Base-by-base conservation (phyloP, 2,888 invertebrate species). In the Ariolimax columbianus region DNA sequence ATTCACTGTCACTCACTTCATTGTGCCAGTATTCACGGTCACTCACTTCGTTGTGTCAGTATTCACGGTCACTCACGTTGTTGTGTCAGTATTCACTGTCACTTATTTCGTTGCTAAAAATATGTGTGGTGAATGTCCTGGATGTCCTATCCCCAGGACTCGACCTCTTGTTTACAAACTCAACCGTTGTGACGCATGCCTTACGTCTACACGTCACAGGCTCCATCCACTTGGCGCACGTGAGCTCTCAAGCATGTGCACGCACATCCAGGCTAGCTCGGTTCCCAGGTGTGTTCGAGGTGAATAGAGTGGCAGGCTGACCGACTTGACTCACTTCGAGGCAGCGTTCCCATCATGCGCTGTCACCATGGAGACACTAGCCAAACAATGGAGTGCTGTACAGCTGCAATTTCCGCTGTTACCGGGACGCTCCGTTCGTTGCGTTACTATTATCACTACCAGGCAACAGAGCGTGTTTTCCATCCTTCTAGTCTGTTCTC, bases 381-480 rank as follows among this genome's bases (percentile, higher is more conserved):
- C 36, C 38, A 78, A 78, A 78, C 78, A 78, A 78, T 51, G n/a
- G 78, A 33, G 63, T n/a, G 40, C 40, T 38, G 11, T 78, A 78
- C 59, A 59, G 78, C 63, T 78, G 68, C 47, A 68, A 80, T 80
- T 80, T 70, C 80, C 70, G 47, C 68, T 33, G 26, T 79, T n/a
- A n/a, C 17, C 43, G 66, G 43, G 40, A 72, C 72, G 40, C 73
- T 73, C n/a, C 43, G 19, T 26, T 73, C 43, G 43, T 26, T 72
- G 26, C 33, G 19, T 30, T n/a, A 59, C 23, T 55, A 51, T 55
- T 66, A n/a, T 43, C 66, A 66, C 66, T 66, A 26, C 66, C 68
- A n/a, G n/a, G 63, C 66, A 40, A 33, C 43, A 14, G 43, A 17
- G 9, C n/a, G 47, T 75, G n/a, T 43, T 47, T 43, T 43, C 47